Evolutionary conservation across 1,140 invertebrate genomes (phyloP).

Genomic region (Nasonia giraulti): DNA sequence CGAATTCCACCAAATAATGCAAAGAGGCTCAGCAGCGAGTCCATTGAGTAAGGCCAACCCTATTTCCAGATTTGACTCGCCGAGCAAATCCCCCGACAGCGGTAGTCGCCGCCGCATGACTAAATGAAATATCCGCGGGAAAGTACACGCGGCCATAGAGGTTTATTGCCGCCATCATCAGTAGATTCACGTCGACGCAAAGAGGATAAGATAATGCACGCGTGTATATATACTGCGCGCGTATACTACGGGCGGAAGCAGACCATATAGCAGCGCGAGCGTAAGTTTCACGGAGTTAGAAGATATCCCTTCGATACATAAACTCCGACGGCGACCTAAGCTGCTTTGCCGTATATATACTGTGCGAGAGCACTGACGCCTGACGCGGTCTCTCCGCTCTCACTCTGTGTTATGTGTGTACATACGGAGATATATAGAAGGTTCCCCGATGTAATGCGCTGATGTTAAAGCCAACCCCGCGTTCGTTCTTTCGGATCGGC

Average conservation of each 20-base stretch:
- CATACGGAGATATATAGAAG: not conserved
- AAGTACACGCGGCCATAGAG: not conserved
- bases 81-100: not conserved
- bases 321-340: conserved; percentile 71
- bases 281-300: conserved; percentile 68
- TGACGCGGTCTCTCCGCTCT: conserved; percentile 51
- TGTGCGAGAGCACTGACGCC: conserved; percentile 72
- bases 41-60: not conserved
- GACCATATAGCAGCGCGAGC: conserved; percentile 55
- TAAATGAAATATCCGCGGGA: conserved; percentile 20
- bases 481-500: not conserved
- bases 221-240: not conserved
- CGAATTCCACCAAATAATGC: not conserved
- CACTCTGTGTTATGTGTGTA: not conserved
- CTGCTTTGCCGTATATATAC: conserved; percentile 65
- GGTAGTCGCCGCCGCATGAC: no score
- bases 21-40: conserved; percentile 2
- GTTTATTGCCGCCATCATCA: not conserved
- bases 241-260: conserved; percentile 50
- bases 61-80: not conserved
- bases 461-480: not conserved
- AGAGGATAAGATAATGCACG: conserved; percentile 63
- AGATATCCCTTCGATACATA: conserved; percentile 71
- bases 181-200: conserved; percentile 1
- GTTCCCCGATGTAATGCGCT: not conserved